Conservation (phyloP, 2,888 invertebrate genomes). For the Linnaemya tessellans region DNA sequence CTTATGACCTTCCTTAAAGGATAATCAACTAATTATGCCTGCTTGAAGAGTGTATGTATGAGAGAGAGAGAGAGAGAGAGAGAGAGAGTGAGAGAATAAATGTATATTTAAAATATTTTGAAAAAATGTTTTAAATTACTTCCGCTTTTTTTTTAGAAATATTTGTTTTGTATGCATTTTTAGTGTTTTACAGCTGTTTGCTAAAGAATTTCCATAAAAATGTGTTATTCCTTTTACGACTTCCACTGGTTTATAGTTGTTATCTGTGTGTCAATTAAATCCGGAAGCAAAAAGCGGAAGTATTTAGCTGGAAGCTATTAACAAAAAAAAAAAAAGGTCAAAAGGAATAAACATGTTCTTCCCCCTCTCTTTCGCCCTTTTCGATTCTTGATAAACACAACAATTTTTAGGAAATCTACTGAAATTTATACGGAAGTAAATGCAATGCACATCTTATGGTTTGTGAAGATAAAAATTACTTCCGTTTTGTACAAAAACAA, state of each 20-base stretch:
- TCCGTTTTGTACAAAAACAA: conserved; percentile 55
- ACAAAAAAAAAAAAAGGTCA: conserved; percentile 37
- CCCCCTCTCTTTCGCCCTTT: neutral
- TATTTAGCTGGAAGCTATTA: conserved; percentile 54
- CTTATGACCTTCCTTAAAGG: too few relatives aligned
- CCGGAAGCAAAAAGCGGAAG: conserved; percentile 70
- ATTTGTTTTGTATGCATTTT: conserved; percentile 4
- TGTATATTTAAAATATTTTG: neutral
- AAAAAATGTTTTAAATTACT: conserved; percentile 56
- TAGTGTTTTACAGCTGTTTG: conserved; percentile 42
- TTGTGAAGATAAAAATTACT: conserved; percentile 64
- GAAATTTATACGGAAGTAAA: conserved; percentile 67
- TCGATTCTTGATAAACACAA: neutral
- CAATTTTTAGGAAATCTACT: conserved; percentile 23
- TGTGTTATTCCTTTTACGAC: conserved; percentile 5
- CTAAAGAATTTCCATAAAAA: conserved; percentile 46
- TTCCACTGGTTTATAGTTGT: conserved; percentile 15
- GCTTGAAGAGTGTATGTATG: too few relatives aligned
- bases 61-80: neutral
- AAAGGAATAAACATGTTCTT: conserved; percentile 54
- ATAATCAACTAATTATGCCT: neutral
- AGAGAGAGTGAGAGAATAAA: neutral
- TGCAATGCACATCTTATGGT: conserved; percentile 36
- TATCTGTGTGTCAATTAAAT: conserved; percentile 45
- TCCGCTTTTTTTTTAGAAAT: conserved; percentile 30